Base-by-base conservation (phyloP, 2,888 invertebrate species). In the Strigamia crassipes region DNA sequence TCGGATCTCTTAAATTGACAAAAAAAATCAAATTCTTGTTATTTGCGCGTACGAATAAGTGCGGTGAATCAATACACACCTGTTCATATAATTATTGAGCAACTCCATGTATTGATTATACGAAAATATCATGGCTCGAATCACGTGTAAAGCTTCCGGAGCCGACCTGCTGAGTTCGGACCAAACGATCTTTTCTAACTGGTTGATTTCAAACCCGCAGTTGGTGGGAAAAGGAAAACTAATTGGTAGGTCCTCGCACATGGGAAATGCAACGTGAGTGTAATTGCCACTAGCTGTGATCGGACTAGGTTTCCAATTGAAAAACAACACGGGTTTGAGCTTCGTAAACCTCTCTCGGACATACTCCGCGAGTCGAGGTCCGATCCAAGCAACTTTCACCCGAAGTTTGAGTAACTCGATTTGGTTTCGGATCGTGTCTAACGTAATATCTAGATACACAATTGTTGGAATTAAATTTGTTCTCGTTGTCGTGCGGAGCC, bases 331-430 rank as follows among this genome's bases (percentile, higher is more conserved):
- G 12, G 91, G 90, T 18, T 85, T 84, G 88, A 88, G 6, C 86
- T 84, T 82, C 18, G 51, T 27, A 4, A 85, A 85, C 42, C 86
- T 84, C 13, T 85, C 83, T 12, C 83, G 83, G 5, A 89, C 87
- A 82, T 88, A 88, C 0, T 84, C 79, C 15, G 86, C 85, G 78
- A 94, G 88, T 83, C 91, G 88, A 0, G 89, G 86, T 0, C 93
- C 94, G 15, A 94, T 87, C 93, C 93, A 94, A 6, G 91, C 89
- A 0, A 94, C 91, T 85, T 91, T 92, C 0, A 93, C 91, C 83
- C 89, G 90, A 15, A 93, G 88, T 42, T 90, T 88, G 81, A 92
- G 88, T 82, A 90, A 88, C 13, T 89, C 87, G 61, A 94, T 92
- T 85, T 93, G 92, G 0, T 90, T 86, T 78, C 80, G 38, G 18